These are phyloP conservation scores for Crocuta crocuta DNA, from an alignment of 2,113 vertebrate species.

Conservation along the genomic window DNA sequence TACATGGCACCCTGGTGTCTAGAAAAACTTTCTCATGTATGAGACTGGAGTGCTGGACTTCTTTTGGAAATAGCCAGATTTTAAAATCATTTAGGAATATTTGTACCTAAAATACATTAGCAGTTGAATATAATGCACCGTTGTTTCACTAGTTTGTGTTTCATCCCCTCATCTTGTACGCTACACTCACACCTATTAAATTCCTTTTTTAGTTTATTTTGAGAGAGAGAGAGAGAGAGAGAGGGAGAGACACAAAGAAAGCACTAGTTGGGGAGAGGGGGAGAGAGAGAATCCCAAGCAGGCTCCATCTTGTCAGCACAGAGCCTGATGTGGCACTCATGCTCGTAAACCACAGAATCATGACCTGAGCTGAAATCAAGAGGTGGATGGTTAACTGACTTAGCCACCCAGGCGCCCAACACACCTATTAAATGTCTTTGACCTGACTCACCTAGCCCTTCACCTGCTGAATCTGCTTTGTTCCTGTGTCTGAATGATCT, in stretches of 20 bases:
- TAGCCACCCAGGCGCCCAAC: too few relatives aligned
- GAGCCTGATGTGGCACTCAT: too few relatives aligned
- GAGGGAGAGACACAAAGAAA: too few relatives aligned
- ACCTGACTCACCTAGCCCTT: not conserved
- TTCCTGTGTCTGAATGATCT: not conserved
- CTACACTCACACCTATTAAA: accelerated
- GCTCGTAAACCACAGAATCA: too few relatives aligned
- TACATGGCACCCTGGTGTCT: not conserved
- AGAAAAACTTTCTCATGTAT: not conserved
- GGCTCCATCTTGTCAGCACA: too few relatives aligned
- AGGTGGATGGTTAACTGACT: too few relatives aligned
- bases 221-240: too few relatives aligned
- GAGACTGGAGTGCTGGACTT: not conserved
- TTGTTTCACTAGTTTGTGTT: not conserved
- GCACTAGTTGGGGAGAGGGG: too few relatives aligned
- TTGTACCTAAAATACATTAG: not conserved
- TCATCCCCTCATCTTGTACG: not conserved
- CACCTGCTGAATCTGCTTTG: not conserved
- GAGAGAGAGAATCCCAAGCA: too few relatives aligned
- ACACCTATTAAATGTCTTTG: not conserved
- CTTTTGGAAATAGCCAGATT: not conserved
- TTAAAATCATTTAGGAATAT: not conserved
- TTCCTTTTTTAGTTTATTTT: not conserved
- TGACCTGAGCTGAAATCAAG: too few relatives aligned
- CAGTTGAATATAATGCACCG: not conserved